A percentile compares a stretch with the other conserved stretches of the same genome.
These are phyloP conservation scores for Rhinichthys klamathensis DNA, from an alignment of 2,113 vertebrate genomes.

Conservation along the genomic window DNA sequence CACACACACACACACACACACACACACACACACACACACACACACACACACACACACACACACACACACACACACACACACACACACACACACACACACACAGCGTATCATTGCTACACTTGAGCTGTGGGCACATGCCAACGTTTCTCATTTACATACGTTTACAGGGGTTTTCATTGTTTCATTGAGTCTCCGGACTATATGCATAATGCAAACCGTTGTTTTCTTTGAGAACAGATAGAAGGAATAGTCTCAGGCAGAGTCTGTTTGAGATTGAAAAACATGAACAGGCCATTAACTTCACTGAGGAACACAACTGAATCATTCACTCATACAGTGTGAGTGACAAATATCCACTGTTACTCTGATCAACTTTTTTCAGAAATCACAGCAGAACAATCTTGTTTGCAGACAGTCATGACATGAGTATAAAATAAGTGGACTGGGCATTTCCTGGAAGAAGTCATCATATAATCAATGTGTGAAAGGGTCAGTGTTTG, in stretches of 20 bases:
- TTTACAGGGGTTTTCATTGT: neutral
- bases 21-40: neutral
- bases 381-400: conserved; percentile 7
- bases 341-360: neutral
- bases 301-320: neutral
- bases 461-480: conserved; percentile 31
- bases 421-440: neutral
- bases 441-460: conserved; percentile 26
- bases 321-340: neutral
- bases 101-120: neutral
- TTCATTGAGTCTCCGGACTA: neutral
- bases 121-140: neutral
- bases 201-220: neutral
- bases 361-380: neutral
- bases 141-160: neutral
- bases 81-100: neutral
- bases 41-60: neutral
- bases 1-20: too few relatives aligned
- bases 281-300: neutral
- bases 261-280: neutral
- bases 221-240: neutral
- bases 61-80: neutral
- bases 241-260: neutral
- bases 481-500: conserved; percentile 16
- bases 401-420: neutral